These are phyloP conservation scores for Cavia porcellus DNA, from an alignment of 2,113 vertebrate species.

Conservation along the genomic window DNA sequence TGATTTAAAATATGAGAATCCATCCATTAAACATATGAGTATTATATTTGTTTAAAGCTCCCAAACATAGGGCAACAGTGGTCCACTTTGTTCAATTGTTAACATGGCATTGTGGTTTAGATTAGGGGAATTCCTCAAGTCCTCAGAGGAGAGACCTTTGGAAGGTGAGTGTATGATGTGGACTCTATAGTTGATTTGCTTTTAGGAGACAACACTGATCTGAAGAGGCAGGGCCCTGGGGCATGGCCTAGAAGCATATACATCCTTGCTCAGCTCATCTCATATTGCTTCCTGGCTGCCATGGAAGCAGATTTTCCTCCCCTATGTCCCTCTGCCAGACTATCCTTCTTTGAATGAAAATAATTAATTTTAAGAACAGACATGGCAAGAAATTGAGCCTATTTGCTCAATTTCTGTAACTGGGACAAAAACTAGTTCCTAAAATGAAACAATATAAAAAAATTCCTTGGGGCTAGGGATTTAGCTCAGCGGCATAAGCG, in stretches of 20 bases:
- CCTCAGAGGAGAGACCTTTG: not conserved
- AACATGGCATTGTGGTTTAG: not conserved
- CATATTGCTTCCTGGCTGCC: not conserved
- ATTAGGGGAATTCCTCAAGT: not conserved
- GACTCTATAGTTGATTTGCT: not conserved
- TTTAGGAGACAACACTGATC: not conserved
- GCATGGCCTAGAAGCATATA: not conserved
- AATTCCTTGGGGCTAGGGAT: not conserved
- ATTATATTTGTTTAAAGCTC: not conserved
- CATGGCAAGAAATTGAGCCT: too few species aligned
- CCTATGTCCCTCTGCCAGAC: not conserved
- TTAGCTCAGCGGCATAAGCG: too few species aligned
- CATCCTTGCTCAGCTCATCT: not conserved
- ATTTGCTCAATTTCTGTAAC: not conserved
- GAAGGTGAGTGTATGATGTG: not conserved
- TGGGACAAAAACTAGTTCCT: not conserved
- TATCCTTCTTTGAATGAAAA: not conserved
- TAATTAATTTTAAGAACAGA: too few species aligned
- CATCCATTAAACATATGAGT: not conserved
- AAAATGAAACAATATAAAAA: not conserved
- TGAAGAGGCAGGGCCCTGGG: not conserved
- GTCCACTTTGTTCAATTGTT: not conserved
- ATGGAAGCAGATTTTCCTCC: not conserved
- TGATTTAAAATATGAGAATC: not conserved
- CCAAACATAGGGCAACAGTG: not conserved